Percentiles rank a stretch among this genome's conserved stretches.
These are phyloP conservation scores for Cheilosia grossa DNA, from an alignment of 2,888 invertebrate species.

Conservation along the genomic window DNA sequence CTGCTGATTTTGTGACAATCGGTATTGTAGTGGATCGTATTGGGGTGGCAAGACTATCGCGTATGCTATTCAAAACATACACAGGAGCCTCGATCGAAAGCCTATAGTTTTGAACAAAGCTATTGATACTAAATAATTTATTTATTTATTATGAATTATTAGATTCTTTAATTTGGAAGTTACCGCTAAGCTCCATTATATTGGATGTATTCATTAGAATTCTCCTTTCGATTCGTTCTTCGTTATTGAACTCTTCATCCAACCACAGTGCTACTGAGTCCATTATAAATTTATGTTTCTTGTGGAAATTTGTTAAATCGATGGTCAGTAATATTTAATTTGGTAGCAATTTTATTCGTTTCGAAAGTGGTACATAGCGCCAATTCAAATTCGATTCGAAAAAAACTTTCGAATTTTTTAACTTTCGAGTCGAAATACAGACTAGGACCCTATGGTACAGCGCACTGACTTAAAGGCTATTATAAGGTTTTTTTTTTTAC, in stretches of 20 bases:
- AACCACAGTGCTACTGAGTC: background rate
- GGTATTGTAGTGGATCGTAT: background rate
- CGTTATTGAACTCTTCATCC: background rate
- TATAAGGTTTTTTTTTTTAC: too few species aligned
- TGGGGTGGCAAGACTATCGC: background rate
- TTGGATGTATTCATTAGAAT: background rate
- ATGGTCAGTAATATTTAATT: too few species aligned
- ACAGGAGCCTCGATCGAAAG: background rate
- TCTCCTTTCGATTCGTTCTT: background rate
- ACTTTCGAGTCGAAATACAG: constrained; percentile 4
- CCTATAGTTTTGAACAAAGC: background rate
- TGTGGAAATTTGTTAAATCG: too few species aligned
- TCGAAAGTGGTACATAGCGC: background rate
- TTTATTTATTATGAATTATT: background rate
- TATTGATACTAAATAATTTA: background rate
- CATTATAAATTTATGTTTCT: background rate
- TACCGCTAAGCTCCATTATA: background rate
- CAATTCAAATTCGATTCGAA: constrained; percentile 6
- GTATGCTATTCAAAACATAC: background rate
- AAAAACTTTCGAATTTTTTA: constrained; percentile 3
- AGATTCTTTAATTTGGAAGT: background rate
- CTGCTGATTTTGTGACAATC: background rate
- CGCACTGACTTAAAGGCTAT: too few species aligned
- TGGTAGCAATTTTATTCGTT: too few species aligned
- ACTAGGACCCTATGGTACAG: too few species aligned